Conservation (phyloP, 2,113 vertebrate species). For the Athene cunicularia region DNA sequence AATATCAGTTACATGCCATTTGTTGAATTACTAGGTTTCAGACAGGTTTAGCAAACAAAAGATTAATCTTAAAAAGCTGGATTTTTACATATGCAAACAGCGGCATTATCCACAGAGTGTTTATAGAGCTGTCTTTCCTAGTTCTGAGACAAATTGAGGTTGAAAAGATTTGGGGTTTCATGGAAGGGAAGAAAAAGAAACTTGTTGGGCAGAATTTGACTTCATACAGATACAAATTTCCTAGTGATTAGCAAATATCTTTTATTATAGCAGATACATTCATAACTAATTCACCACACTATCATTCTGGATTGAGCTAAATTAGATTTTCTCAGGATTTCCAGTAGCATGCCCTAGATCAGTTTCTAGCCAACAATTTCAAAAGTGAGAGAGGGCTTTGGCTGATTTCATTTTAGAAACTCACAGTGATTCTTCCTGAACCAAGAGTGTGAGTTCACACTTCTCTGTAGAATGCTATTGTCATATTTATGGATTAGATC, state of each 20-base stretch:
- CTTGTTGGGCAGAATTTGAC: background rate
- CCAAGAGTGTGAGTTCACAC: background rate
- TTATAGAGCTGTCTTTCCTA: background rate
- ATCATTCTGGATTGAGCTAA: background rate
- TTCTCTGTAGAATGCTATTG: background rate
- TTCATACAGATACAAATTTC: background rate
- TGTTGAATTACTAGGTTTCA: background rate
- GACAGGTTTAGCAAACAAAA: background rate
- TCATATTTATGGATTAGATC: background rate
- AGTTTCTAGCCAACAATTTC: background rate
- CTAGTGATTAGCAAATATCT: background rate
- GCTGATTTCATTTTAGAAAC: background rate
- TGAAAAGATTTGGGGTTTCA: background rate
- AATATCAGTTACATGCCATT: background rate
- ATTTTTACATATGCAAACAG: background rate
- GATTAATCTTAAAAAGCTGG: background rate
- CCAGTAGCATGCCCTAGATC: background rate
- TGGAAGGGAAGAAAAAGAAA: background rate
- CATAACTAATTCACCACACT: background rate
- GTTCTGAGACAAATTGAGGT: background rate
- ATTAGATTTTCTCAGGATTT: background rate
- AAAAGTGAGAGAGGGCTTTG: background rate
- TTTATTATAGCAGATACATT: background rate
- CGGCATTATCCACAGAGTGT: background rate
- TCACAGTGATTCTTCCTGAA: background rate